Conservation (phyloP, 2,888 invertebrate species). For the Aphrophora alni region DNA sequence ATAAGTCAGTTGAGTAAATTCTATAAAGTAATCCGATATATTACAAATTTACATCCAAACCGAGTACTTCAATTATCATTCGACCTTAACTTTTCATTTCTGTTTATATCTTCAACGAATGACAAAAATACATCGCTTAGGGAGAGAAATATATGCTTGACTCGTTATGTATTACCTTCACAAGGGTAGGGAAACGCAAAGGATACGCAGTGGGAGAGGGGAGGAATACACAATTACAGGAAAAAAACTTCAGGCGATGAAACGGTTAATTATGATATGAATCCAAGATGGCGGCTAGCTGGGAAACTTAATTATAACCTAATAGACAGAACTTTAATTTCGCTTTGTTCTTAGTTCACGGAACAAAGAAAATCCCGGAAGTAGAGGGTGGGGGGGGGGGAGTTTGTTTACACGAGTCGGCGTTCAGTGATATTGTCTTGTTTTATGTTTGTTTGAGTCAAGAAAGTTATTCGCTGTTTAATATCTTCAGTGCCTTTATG, state of each 20-base stretch:
- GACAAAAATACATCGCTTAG: background rate
- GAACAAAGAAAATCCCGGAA: background rate
- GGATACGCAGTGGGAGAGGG: too few species aligned
- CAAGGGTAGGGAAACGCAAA: background rate
- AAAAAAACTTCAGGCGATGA: background rate
- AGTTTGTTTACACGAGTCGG: background rate
- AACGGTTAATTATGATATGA: slow-evolving; percentile 4
- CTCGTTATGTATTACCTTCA: background rate
- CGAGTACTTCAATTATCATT: background rate
- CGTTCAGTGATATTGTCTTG: background rate
- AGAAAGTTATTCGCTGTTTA: background rate
- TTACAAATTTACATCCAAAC: background rate
- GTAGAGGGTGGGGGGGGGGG: background rate
- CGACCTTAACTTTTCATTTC: background rate
- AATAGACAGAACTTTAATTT: slow-evolving; percentile 6
- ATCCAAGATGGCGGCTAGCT: background rate
- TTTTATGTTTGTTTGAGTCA: background rate
- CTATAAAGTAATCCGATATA: background rate
- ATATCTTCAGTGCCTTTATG: background rate
- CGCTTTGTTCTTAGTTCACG: background rate
- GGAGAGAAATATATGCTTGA: background rate
- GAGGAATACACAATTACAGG: background rate
- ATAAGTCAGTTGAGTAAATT: background rate
- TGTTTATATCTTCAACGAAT: background rate
- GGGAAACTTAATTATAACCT: slow-evolving; percentile 6